Evolutionary conservation across 1,140 invertebrate species (phyloP), one percentile per base, ranked within the genome.

Genomic region (Drosophila pachea): DNA sequence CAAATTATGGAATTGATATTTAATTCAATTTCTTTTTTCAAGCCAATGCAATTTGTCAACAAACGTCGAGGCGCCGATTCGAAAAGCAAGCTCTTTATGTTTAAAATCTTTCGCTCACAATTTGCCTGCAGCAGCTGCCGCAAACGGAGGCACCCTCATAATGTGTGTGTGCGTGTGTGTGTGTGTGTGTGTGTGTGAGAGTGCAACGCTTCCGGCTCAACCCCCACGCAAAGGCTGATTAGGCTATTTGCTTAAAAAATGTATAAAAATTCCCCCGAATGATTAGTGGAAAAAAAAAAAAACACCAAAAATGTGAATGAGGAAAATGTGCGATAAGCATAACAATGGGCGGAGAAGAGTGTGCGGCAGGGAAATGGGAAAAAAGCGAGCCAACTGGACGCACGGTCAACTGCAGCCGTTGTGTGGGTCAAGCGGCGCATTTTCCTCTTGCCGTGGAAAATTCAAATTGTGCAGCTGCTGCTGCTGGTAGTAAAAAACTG

Each of bases 221-320:
- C 68, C 81, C 76, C 63, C 81, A 56, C 74, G 60, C 64, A 66
- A 22, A 49, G 35, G 47, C 56, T 84, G 81, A 83, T 83, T 83
- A 83, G 78, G 60, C 55, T 83, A 74, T 83, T 86, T 78, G 82
- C 77, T 60, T 81, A 77, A 86, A 81, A 78, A 77, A 64, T 60
- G 22, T n/a, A 54, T 42, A 35, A 42, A 74, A 60, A 31, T 61
- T 65, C 69, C 64, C 68, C 55, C 42, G 55, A 71, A 67, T 70
- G 68, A 70, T 70, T 70, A 71, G 68, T 70, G 48, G 53, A 65
- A 69, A 54, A 58, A 64, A 59, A 65, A 69, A 54, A 58, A 64
- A 68, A 45, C 47, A 29, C 22, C 36, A 52, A 55, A 61, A 68
- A 35, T 38, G 11, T 14, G n/a, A 42, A 56, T 74, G 61, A 35